Evolutionary conservation across 2,797 vertebrate species (phyloP), one percentile per base, ranked within the genome.

Genomic region (Columba guinea): DNA sequence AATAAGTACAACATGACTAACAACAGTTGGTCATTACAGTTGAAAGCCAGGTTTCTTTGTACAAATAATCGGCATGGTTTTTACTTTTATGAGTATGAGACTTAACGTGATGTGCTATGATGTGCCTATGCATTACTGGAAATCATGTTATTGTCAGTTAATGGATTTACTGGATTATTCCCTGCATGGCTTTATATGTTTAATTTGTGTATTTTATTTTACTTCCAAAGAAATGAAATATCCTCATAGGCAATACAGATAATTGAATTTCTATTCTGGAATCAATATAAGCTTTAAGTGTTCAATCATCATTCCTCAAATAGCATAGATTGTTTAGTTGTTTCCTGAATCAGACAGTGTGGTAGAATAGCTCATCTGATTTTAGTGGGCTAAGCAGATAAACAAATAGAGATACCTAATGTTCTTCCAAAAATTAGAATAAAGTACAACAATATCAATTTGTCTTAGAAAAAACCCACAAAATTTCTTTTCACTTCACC

Each of bases 211-310:
- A 20, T 73, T 90, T 83, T 87, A 10, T 84, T 90, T 84, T 86
- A 49, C 24, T 89, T 92, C 30, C 53, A 59, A 75, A 86, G 6
- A 68, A 82, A 53, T 14, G 1, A 93, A 85, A 82, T 83, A 85
- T 64, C 9, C 28, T 83, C 32, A 58, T 22, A 93, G 6, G 48
- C 28, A 93, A 91, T 91, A 84, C 3, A 71, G 32, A 65, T 91
- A 94, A 94, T 64, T 94, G 30, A 93, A 94, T 95, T 93, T 95
- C 39, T 76, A 17, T 92, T 78, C 48, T 94, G 60, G 46, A 91
- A 79, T 62, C 17, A 77, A 56, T 69, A 69, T 34, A 82, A 88
- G 23, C 11, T 64, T 91, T 76, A 89, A 86, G 79, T 64, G 10
- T 68, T 83, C 59, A 67, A 84, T 18, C 7, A 60, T 67, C 86